Evolutionary conservation across 2,888 invertebrate species (phyloP).

Genomic region (Tachina grossa): DNA sequence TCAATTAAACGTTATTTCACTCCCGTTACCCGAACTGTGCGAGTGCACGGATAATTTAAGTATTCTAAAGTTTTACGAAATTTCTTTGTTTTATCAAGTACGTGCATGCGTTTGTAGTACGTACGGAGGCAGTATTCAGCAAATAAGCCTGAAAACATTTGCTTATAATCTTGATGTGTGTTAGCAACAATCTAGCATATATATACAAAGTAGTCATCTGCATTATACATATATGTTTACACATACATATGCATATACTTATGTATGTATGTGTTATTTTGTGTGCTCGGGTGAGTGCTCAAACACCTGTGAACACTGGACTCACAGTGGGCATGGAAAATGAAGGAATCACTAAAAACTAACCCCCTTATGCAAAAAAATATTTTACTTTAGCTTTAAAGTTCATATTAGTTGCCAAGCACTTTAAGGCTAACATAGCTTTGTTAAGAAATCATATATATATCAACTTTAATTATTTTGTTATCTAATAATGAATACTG

Average conservation of each 20-base stretch:
- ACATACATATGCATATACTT: not conserved
- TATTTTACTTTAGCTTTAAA: no score
- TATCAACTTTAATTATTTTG: no score
- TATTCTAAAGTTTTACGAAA: conserved; percentile 30
- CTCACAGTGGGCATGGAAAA: not conserved
- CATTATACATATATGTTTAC: no score
- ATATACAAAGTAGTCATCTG: not conserved
- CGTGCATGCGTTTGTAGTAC: no score
- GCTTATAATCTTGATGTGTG: conserved; percentile 44
- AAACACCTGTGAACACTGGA: not conserved
- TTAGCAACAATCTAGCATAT: conserved; percentile 5
- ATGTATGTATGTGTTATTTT: not conserved
- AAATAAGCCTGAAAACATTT: conserved; percentile 61
- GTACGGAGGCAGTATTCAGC: conserved; percentile 41
- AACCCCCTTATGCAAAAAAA: no score
- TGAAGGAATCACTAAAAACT: no score
- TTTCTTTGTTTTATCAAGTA: conserved; percentile 44
- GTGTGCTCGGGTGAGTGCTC: not conserved
- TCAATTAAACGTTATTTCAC: conserved; percentile 57
- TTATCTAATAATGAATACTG: no score
- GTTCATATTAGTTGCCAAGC: no score
- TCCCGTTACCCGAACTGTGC: not conserved
- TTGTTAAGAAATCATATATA: no score
- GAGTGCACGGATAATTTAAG: conserved; percentile 10
- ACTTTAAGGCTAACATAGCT: no score